Base-by-base conservation (phyloP, 2,797 vertebrate species). In the Oreonectes daqikongensis region DNA sequence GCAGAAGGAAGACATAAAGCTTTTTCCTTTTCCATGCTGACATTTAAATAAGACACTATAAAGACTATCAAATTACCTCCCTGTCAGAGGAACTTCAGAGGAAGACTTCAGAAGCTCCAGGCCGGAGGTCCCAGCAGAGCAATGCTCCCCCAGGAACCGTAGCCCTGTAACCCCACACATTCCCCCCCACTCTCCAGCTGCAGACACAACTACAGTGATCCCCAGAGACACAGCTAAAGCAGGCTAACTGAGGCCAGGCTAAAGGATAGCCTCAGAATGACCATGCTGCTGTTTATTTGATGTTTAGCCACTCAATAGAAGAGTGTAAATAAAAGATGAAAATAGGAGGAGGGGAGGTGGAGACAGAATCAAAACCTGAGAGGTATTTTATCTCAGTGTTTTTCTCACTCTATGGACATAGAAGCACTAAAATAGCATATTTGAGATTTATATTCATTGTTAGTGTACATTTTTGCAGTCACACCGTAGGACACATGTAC, bases 21-120 rank as follows among this genome's bases (percentile, higher is more conserved):
- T 35, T 66, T 57, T 42, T 24, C 11, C 5, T 52, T 52, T 18
- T 60, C 40, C 40, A 52, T 46, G 22, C 74, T 72, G 63, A 67
- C 69, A 77, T 72, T 77, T 42, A 57, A 75, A 83, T 78, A 44
- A 52, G 12, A 57, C 60, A 26, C 32, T 74, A 53, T 63, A 78
- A 77, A 79, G 63, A 12, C 55, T 69, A 69, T 73, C 59, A 72
- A 40, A 72, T 76, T 53, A 69, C n/a, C 17, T 68, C 70, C 53
- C 46, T 59, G 75, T 40, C 60, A 53, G 42, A 76, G 50, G 38
- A 55, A n/a, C n/a, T n/a, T n/a, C n/a, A 32, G 22, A 78, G 68
- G 81, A 72, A 83, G 65, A 69, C 75, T 46, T 53, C 76, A 61
- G 79, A 50, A 78, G 57, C 35, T 78, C 28, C 28, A 68, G 20